These are phyloP conservation scores for Zeus faber DNA, from an alignment of 2,113 vertebrate species.

Conservation along the genomic window DNA sequence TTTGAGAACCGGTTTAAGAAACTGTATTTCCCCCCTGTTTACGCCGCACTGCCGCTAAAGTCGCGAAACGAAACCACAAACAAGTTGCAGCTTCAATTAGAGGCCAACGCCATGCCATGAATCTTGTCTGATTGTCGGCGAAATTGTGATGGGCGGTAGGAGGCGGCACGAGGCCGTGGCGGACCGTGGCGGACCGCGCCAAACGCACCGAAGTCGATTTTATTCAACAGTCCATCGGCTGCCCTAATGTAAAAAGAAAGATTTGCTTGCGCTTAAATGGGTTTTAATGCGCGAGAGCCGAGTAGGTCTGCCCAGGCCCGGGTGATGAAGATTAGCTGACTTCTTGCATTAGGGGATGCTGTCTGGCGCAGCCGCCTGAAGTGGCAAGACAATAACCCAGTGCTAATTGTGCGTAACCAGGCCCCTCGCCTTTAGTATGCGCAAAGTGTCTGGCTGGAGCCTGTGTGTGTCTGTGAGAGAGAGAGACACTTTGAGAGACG, in stretches of 20 bases:
- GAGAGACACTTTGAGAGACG: neutral
- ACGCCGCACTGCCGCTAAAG: too few relatives aligned
- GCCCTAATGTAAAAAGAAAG: slow-evolving; percentile 69
- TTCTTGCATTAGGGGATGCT: slow-evolving; percentile 83
- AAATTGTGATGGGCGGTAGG: slow-evolving; percentile 64
- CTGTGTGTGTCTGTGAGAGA: slow-evolving; percentile 7
- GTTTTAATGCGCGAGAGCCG: slow-evolving; percentile 72
- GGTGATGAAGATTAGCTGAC: slow-evolving; percentile 88
- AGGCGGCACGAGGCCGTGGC: slow-evolving; percentile 6
- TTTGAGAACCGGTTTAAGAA: too few relatives aligned
- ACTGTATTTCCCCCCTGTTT: too few relatives aligned
- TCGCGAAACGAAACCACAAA: too few relatives aligned
- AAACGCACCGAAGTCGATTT: slow-evolving; percentile 50
- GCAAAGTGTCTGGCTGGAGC: slow-evolving; percentile 22
- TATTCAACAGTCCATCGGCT: slow-evolving; percentile 69
- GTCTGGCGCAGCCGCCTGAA: slow-evolving; percentile 78
- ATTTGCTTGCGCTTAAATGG: slow-evolving; percentile 71
- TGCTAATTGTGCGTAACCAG: slow-evolving; percentile 92
- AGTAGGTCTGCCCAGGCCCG: slow-evolving; percentile 72
- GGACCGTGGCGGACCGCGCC: slow-evolving; percentile 31
- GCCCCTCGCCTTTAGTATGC: slow-evolving; percentile 61
- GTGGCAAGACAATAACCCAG: slow-evolving; percentile 88
- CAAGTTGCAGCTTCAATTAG: too few relatives aligned
- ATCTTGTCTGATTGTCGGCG: slow-evolving; percentile 42
- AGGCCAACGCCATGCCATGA: too few relatives aligned